These are phyloP conservation scores for Pogonognathellus flavescens DNA, from an alignment of 1,140 invertebrate species.

Conservation along the genomic window DNA sequence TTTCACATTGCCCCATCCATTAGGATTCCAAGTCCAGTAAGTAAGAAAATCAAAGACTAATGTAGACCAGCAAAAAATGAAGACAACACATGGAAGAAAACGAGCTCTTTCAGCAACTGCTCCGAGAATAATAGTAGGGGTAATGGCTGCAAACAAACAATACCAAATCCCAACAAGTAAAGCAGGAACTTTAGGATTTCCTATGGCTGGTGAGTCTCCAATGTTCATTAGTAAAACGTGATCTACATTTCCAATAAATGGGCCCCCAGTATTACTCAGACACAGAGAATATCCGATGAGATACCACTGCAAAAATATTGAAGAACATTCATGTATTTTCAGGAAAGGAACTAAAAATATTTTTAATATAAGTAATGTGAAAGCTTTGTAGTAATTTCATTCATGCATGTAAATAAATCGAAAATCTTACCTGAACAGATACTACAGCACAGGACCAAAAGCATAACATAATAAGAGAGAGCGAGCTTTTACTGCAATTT, in stretches of 20 bases:
- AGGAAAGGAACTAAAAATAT: too few relatives aligned
- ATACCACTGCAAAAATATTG: slow-evolving; percentile 60
- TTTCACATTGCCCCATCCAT: slow-evolving; percentile 55
- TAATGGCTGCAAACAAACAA: slow-evolving; percentile 64
- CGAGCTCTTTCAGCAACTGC: slow-evolving; percentile 60
- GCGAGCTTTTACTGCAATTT: slow-evolving; percentile 57
- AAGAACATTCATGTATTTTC: too few relatives aligned
- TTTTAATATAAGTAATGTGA: too few relatives aligned
- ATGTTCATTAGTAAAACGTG: slow-evolving; percentile 60
- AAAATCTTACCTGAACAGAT: slow-evolving; percentile 60
- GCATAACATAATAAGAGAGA: slow-evolving; percentile 60
- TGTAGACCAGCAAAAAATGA: slow-evolving; percentile 61
- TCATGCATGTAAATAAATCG: too few relatives aligned
- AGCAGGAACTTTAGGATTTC: slow-evolving; percentile 58
- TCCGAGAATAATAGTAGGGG: slow-evolving; percentile 65
- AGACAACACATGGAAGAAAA: slow-evolving; percentile 59
- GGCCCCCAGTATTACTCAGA: slow-evolving; percentile 61
- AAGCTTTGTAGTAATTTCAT: too few relatives aligned
- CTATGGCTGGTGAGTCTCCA: slow-evolving; percentile 37
- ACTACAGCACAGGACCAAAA: slow-evolving; percentile 62
- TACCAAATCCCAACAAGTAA: slow-evolving; percentile 65
- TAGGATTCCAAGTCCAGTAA: slow-evolving; percentile 62
- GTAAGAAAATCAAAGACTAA: slow-evolving; percentile 63
- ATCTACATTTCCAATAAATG: slow-evolving; percentile 62
- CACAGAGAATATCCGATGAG: slow-evolving; percentile 63